Conservation (phyloP, 2,113 vertebrate genomes). For the Diadophis punctatus region DNA sequence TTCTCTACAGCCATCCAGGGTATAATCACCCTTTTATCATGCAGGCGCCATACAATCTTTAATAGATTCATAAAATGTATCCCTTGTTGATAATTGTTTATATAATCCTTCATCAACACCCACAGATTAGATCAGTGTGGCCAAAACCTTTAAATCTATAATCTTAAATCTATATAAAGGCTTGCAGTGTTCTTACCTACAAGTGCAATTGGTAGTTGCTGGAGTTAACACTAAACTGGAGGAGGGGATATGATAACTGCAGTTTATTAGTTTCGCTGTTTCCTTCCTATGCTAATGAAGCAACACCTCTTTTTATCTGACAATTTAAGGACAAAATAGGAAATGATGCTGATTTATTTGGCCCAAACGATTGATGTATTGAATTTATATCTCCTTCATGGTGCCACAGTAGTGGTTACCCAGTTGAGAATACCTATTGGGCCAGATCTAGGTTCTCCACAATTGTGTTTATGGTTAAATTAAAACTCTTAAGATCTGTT, state of each 20-base stretch:
- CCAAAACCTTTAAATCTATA: not conserved
- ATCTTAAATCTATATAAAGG: not conserved
- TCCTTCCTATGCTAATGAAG: not conserved
- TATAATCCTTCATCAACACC: not conserved
- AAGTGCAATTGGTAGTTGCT: not conserved
- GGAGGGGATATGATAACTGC: not conserved
- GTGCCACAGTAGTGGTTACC: not conserved
- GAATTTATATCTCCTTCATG: not conserved
- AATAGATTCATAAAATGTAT: not conserved
- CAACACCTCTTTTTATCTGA: not conserved
- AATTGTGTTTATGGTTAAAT: constrained; percentile 40
- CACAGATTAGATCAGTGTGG: not conserved
- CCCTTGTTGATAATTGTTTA: not conserved
- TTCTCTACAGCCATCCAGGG: not conserved
- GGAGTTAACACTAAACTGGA: not conserved
- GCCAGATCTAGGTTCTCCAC: not conserved
- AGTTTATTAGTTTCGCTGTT: not conserved
- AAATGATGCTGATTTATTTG: not conserved
- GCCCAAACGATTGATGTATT: not conserved
- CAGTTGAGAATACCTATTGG: not conserved
- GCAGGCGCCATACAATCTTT: not conserved
- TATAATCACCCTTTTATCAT: not conserved
- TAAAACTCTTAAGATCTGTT: not conserved
- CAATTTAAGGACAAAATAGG: not conserved
- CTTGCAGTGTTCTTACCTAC: not conserved